These are phyloP conservation scores for Rhingia rostrata DNA, from an alignment of 2,888 invertebrate genomes.

Conservation along the genomic window DNA sequence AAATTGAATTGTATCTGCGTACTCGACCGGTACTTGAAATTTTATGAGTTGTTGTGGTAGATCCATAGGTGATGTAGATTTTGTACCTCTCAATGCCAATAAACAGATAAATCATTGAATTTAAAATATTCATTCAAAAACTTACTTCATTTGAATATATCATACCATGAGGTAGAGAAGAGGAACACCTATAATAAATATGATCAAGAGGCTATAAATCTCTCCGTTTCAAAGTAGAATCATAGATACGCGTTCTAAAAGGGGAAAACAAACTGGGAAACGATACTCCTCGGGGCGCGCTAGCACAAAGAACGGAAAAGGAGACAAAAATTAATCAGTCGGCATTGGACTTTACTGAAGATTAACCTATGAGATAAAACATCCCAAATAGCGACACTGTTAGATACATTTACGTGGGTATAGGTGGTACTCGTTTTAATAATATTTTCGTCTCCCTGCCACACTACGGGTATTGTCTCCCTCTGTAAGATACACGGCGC, in stretches of 20 bases:
- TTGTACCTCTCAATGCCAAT: neutral
- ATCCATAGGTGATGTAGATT: neutral
- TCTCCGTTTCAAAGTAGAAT: constrained; percentile 14
- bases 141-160: neutral
- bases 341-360: constrained; percentile 67
- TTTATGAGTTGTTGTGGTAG: too few relatives aligned
- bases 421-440: constrained; percentile 58
- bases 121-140: constrained; percentile 7
- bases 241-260: constrained; percentile 18
- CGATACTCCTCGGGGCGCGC: constrained; percentile 2
- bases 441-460: constrained; percentile 51
- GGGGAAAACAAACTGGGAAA: constrained; percentile 30
- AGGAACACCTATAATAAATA: constrained; percentile 58
- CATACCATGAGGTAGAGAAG: constrained; percentile 18
- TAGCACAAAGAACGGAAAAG: constrained; percentile 17
- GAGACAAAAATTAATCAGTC: constrained; percentile 66
- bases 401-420: constrained; percentile 51
- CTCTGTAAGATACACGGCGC: constrained; percentile 24
- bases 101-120: constrained; percentile 8
- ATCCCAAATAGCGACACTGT: constrained; percentile 47
- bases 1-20: constrained; percentile 4
- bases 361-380: constrained; percentile 71
- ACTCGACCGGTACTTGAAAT: too few relatives aligned
- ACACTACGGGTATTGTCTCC: constrained; percentile 37
- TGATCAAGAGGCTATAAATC: constrained; percentile 55